Base-by-base conservation (phyloP, 2,888 invertebrate genomes). In the Diaphora mendica region DNA sequence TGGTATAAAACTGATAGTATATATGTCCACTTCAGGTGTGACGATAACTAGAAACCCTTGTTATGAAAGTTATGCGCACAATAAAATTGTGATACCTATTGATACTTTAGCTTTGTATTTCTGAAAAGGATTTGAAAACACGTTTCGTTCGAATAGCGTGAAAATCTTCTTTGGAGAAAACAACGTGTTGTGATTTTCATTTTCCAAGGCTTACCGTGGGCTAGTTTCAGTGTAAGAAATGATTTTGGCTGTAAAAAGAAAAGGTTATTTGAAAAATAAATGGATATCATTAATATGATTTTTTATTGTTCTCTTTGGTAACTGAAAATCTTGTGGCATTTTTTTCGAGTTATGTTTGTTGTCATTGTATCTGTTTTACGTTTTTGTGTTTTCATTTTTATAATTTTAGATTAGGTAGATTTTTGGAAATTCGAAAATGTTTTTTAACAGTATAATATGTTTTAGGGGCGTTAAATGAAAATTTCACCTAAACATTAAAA, bases 41-140 rank as follows among this genome's bases (percentile, higher is more conserved):
- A 73, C 73, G 71, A 77, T 75, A 79, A 78, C 77, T 80, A 73
- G 70, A 72, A 66, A 86, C 86, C 86, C 86, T 84, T 83, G 85
- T 86, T 84, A 78, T 71, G 74, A 64, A 82, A 79, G 81, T 82
- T 81, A 84, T 79, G 69, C 70, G 48, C 70, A 70, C 77, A 79
- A 48, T 85, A 82, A 85, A 82, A 80, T 80, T 76, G 73, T 77
- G 72, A 74, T 80, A 74, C 75, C 64, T 79, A 85, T 84, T 82
- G 81, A 79, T 79, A 79, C 77, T 78, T 78, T 78, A 73, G 79
- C 78, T 82, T 79, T 80, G 73, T 75, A 71, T 55, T 76, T 70
- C 65, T 76, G 68, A 65, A 74, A 78, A 55, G 68, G 70, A 79
- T 83, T 79, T 72, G 55, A 77, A 74, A 75, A 75, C 74, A 77